A percentile compares a stretch with the other conserved stretches of the same genome.
Evolutionary conservation across 1,140 invertebrate genomes (phyloP).

Genomic region (Temnothorax curvispinosus): DNA sequence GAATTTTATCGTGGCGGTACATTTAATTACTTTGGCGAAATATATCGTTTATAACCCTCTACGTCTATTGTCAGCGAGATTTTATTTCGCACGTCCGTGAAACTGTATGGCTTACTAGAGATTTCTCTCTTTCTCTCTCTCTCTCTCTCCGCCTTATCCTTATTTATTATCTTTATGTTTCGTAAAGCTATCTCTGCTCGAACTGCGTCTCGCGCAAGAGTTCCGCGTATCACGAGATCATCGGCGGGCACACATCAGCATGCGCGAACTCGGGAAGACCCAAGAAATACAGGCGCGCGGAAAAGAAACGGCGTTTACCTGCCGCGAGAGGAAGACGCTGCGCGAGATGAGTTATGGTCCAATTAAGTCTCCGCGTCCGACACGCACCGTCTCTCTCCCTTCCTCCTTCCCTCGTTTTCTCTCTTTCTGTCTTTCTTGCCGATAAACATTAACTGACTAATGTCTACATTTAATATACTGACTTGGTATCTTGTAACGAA

Average conservation of each 20-base stretch:
- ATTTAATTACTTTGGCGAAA: neutral
- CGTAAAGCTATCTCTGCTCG: neutral
- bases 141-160: neutral
- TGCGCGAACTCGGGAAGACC: conserved; percentile 11
- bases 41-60: neutral
- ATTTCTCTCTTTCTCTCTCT: no score
- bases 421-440: no score
- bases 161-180: neutral
- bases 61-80: neutral
- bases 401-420: neutral
- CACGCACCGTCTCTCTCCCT: neutral
- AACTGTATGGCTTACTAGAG: neutral
- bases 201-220: neutral
- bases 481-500: conserved; percentile 49
- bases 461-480: conserved; percentile 55
- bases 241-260: neutral
- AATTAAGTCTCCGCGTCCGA: conserved; percentile 38
- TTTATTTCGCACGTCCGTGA: neutral
- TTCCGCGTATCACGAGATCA: conserved; percentile 19
- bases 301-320: conserved; percentile 24
- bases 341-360: conserved; percentile 47
- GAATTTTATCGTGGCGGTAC: neutral
- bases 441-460: conserved; percentile 57
- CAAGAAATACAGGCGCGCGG: neutral
- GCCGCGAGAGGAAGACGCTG: conserved; percentile 15